Conservation (phyloP, 2,888 invertebrate genomes). For the Pristionchus entomophagus region DNA sequence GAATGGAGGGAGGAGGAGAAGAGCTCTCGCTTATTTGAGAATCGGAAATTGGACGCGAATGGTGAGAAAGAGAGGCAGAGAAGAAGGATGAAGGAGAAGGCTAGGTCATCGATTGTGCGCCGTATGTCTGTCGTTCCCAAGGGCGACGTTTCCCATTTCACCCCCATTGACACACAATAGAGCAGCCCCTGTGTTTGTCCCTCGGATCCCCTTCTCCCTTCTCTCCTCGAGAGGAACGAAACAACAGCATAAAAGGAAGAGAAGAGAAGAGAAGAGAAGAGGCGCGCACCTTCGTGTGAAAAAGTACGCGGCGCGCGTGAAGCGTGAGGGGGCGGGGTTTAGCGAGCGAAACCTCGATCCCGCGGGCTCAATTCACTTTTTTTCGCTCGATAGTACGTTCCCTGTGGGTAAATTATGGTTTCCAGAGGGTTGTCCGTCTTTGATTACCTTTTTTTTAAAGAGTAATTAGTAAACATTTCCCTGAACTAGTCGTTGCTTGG, state of each 20-base stretch:
- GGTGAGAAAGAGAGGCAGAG: neutral
- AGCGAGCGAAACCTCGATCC: neutral
- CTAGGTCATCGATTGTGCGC: neutral
- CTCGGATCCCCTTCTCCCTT: neutral
- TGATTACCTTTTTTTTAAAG: neutral
- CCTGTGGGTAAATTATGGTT: neutral
- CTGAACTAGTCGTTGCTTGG: neutral
- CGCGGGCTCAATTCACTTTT: neutral
- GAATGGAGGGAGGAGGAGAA: neutral
- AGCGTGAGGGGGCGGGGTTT: neutral
- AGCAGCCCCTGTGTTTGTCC: slow-evolving; percentile 26
- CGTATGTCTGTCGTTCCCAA: slow-evolving; percentile 1
- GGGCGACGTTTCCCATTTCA: slow-evolving; percentile 11
- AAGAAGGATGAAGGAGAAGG: slow-evolving; percentile 16
- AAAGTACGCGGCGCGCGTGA: neutral
- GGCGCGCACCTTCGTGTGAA: neutral
- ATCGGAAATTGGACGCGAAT: neutral
- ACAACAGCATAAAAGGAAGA: slow-evolving; percentile 23
- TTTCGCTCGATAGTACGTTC: neutral
- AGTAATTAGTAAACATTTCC: neutral
- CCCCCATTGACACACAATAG: neutral
- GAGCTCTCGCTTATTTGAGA: neutral
- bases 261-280: neutral
- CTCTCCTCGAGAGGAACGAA: neutral
- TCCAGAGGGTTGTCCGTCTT: neutral